phyloP scores from a whole-genome alignment of 2,113 vertebrate genomes.

The Tachysurus vachellii region DNA sequence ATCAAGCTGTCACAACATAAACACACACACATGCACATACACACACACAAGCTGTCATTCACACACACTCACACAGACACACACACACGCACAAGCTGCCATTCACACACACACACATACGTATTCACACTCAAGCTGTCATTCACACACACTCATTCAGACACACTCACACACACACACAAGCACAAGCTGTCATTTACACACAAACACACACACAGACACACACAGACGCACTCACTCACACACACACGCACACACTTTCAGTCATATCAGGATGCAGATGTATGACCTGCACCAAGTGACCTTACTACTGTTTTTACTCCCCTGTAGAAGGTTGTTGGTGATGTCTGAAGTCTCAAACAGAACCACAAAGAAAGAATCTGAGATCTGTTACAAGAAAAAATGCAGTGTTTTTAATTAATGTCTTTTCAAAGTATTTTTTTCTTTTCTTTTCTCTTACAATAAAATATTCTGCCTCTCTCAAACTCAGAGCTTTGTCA shows the following conservation, averaged over 20 bases:
- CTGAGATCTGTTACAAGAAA: background rate
- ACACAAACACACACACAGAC: background rate
- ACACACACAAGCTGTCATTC: background rate
- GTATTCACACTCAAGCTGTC: too few relatives aligned
- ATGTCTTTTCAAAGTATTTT: too few relatives aligned
- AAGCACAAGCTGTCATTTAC: too few relatives aligned
- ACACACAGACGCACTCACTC: background rate
- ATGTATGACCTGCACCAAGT: background rate
- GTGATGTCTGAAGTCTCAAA: slow-evolving; percentile 44
- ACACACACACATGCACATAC: background rate
- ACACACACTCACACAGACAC: background rate
- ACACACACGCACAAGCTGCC: background rate
- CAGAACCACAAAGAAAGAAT: slow-evolving; percentile 38
- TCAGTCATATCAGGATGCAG: background rate
- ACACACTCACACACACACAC: background rate
- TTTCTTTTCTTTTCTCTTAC: background rate
- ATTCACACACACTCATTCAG: background rate
- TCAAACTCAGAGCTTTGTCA: background rate
- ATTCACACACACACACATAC: background rate
- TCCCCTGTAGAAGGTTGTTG: slow-evolving; percentile 32
- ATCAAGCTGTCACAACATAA: background rate
- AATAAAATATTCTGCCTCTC: background rate
- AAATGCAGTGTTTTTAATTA: too few relatives aligned
- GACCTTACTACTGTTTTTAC: background rate
- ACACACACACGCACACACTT: background rate